Evolutionary conservation across 1,140 invertebrate species (phyloP).

Genomic region (Meloidogyne hapla): DNA sequence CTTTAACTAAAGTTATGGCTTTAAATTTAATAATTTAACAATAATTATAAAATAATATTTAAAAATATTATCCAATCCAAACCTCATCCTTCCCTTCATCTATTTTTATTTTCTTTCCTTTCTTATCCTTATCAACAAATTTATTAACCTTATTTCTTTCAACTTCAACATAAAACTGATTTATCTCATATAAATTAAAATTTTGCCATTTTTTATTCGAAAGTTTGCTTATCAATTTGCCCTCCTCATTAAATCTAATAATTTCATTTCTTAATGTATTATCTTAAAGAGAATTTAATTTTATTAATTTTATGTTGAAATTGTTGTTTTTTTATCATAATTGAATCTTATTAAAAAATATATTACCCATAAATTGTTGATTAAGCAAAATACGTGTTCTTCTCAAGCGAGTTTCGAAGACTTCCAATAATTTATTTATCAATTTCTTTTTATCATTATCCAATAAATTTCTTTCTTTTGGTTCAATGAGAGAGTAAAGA

Average conservation of each 20-base stretch:
- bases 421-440: background rate
- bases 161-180: background rate
- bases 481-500: background rate
- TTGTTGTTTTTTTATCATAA: no score
- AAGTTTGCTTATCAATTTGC: background rate
- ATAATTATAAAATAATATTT: background rate
- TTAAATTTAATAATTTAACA: no score
- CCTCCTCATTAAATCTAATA: background rate
- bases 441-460: background rate
- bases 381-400: background rate
- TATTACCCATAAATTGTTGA: background rate
- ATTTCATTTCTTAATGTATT: constrained; percentile 6
- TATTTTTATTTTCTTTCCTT: background rate
- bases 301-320: no score
- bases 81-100: background rate
- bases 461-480: no score
- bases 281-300: background rate
- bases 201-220: background rate
- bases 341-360: no score
- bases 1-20: background rate
- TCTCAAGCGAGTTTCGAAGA: background rate
- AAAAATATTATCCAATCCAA: background rate
- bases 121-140: background rate
- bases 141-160: background rate
- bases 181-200: background rate